Evolutionary conservation across 1,140 invertebrate species (phyloP).

Genomic region (Campodea augens): DNA sequence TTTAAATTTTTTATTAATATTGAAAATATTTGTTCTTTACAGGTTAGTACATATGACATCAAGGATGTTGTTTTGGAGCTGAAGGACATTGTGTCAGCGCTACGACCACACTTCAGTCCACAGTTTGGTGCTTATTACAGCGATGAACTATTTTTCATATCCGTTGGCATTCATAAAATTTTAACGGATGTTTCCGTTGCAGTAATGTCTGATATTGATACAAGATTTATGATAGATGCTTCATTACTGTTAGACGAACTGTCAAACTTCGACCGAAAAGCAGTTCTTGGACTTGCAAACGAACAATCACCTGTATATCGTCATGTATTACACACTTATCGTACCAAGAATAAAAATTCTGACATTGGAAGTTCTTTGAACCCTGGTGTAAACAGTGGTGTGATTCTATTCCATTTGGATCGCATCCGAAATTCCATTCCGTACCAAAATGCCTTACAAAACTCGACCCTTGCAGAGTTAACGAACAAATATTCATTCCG

Average conservation of each 20-base stretch:
- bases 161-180: constrained; percentile 49
- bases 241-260: constrained; percentile 42
- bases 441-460: constrained; percentile 35
- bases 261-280: constrained; percentile 39
- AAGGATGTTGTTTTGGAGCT: constrained; percentile 36
- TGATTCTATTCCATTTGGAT: constrained; percentile 51
- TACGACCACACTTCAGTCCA: constrained; percentile 56
- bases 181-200: constrained; percentile 33
- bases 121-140: constrained; percentile 62
- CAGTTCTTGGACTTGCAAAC: constrained; percentile 52
- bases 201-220: constrained; percentile 59
- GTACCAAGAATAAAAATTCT: constrained; percentile 36
- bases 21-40: too few relatives aligned
- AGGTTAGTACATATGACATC: constrained; percentile 41
- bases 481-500: constrained; percentile 45
- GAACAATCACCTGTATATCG: constrained; percentile 65
- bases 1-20: too few relatives aligned
- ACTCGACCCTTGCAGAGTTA: constrained; percentile 33
- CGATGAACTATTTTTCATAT: constrained; percentile 62
- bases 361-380: constrained; percentile 37
- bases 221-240: constrained; percentile 52
- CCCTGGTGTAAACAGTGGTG: constrained; percentile 64
- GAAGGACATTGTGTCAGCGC: constrained; percentile 39
- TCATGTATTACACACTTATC: constrained; percentile 50
- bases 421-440: constrained; percentile 39